Base-by-base conservation (phyloP, 2,888 invertebrate genomes). In the Trichopoda pennipes region DNA sequence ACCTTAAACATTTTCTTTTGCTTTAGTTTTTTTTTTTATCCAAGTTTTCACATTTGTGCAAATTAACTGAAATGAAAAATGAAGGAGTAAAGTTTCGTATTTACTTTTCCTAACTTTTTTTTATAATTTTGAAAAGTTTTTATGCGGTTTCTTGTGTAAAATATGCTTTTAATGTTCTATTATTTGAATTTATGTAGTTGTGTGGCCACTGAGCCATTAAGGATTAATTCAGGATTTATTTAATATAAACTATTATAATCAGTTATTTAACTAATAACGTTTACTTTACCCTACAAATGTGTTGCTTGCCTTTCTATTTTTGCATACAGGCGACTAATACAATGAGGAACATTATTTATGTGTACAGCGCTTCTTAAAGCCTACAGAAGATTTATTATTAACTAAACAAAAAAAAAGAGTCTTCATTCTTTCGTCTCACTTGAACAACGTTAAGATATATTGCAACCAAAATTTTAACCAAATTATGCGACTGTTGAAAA, bases 31-130 rank as follows among this genome's bases (percentile, higher is more conserved):
- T 51, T 60, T n/a, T n/a, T 38, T 35, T 49, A 17, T 35, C 35
- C 12, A 28, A 28, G 14, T 38, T 58, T 19, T 6, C 23, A 49
- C n/a, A 47, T 69, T 47, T 60, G 17, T 14, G 14, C 32, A 56
- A 35, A 61, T 42, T 19, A 44, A 55, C 28, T 35, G 17, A 35
- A 63, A 16, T 68, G 19, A 1, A 47, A 74, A 63, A 63, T 9
- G 44, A 21, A 51, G 51, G 8, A 23, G 12, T 10, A 35, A 8
- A 49, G 35, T 51, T 60, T 21, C 3, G 42, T 55, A 53, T 47
- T 63, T 63, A 21, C 21, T 61, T 17, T 42, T 61, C 16, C 42
- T 4, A 23, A 19, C n/a, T 21, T 23, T 70, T 53, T 53, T 51
- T 17, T 8, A 12, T 35, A 2, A 47, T 16, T 63, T 14, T 4